These are phyloP conservation scores for Archips xylosteana DNA, from an alignment of 2,888 invertebrate species.

Conservation along the genomic window DNA sequence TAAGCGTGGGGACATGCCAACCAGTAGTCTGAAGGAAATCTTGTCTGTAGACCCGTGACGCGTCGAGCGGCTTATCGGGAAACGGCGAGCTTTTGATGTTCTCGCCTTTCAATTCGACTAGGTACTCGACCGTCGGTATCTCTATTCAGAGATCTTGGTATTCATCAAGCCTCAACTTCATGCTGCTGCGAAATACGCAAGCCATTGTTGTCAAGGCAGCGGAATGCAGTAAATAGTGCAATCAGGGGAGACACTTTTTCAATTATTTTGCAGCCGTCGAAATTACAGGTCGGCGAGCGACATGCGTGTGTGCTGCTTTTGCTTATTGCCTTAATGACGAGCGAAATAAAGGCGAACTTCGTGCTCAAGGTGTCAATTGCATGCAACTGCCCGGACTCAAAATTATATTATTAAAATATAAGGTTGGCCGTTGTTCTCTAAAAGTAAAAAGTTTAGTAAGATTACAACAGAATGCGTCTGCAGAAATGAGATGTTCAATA, in stretches of 20 bases:
- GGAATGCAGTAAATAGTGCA: constrained; percentile 49
- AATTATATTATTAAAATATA: constrained; percentile 61
- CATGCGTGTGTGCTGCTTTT: constrained; percentile 50
- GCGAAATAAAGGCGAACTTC: constrained; percentile 48
- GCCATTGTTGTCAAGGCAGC: constrained; percentile 27
- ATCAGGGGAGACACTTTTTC: constrained; percentile 49
- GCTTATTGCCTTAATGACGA: constrained; percentile 45
- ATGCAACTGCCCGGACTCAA: constrained; percentile 50
- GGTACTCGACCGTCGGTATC: constrained; percentile 11
- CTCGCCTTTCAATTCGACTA: constrained; percentile 13
- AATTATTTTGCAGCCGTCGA: constrained; percentile 59
- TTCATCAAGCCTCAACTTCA: neutral
- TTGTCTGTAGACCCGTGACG: constrained; percentile 16
- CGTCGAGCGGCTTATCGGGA: constrained; percentile 28
- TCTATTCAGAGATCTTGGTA: neutral
- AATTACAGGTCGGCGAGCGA: constrained; percentile 60
- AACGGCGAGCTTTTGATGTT: constrained; percentile 24
- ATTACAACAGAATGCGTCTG: constrained; percentile 14
- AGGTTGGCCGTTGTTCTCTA: constrained; percentile 18
- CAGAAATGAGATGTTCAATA: constrained; percentile 27
- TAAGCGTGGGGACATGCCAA: neutral
- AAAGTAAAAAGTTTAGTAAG: neutral
- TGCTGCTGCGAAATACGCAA: constrained; percentile 7
- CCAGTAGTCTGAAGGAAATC: constrained; percentile 19
- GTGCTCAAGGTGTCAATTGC: constrained; percentile 67